Conservation (phyloP, 2,888 invertebrate species). For the Resseliella maxima region DNA sequence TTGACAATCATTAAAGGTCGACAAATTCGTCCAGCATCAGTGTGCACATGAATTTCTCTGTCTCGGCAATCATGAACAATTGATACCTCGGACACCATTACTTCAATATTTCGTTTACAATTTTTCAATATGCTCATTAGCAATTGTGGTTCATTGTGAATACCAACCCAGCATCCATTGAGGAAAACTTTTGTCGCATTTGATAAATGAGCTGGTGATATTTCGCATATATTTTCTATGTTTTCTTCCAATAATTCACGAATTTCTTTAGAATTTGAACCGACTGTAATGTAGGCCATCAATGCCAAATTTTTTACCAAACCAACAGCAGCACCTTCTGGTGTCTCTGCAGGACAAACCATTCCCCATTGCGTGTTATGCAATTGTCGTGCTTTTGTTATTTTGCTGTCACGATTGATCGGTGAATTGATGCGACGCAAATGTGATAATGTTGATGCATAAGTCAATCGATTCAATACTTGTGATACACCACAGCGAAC, state of each 20-base stretch:
- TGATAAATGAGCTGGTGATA: slow-evolving; percentile 97
- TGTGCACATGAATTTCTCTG: slow-evolving; percentile 98
- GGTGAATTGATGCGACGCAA: slow-evolving; percentile 98
- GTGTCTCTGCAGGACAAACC: slow-evolving; percentile 99
- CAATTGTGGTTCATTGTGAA: slow-evolving; percentile 98
- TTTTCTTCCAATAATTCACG: slow-evolving; percentile 99
- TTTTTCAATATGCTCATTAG: slow-evolving; percentile 97
- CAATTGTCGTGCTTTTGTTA: slow-evolving; percentile 97
- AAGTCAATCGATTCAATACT: slow-evolving; percentile 97
- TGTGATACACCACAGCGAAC: slow-evolving; percentile 69
- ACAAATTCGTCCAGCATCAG: slow-evolving; percentile 99
- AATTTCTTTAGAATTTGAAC: slow-evolving; percentile 98
- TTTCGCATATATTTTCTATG: slow-evolving; percentile 99
- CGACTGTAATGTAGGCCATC: slow-evolving; percentile 99
- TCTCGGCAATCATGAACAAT: slow-evolving; percentile 99
- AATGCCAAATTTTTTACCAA: slow-evolving; percentile 98
- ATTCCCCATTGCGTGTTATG: slow-evolving; percentile 99
- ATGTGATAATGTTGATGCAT: slow-evolving; percentile 98
- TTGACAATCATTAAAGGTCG: slow-evolving; percentile 98
- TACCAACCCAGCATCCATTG: slow-evolving; percentile 99
- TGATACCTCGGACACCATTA: slow-evolving; percentile 99
- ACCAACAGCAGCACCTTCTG: slow-evolving; percentile 96
- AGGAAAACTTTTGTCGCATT: slow-evolving; percentile 99
- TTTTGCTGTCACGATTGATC: slow-evolving; percentile 97
- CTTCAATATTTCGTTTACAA: slow-evolving; percentile 98